A percentile compares a stretch with the other conserved stretches of the same genome.
Conservation (phyloP, 2,113 vertebrate species). For the Dipodomys stephensi region DNA sequence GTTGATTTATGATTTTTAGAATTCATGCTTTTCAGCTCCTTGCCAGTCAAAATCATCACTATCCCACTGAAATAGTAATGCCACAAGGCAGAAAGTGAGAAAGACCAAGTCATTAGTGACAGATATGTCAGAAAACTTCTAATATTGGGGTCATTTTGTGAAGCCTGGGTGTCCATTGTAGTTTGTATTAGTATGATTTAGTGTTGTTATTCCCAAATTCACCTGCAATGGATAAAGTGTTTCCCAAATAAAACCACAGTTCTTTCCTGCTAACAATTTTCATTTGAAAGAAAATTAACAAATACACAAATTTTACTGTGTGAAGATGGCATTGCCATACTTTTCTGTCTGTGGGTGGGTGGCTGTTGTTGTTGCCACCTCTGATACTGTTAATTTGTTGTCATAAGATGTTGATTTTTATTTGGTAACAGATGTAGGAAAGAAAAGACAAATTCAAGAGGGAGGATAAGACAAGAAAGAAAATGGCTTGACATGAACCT, state of each 20-base stretch:
- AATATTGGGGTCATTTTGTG: background rate
- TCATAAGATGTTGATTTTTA: slow-evolving; percentile 44
- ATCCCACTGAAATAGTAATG: background rate
- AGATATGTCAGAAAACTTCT: slow-evolving; percentile 42
- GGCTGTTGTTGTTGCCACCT: background rate
- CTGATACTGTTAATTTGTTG: slow-evolving; percentile 19
- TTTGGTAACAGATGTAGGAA: slow-evolving; percentile 31
- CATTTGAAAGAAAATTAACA: slow-evolving; percentile 40
- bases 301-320: background rate
- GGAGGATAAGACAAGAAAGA: slow-evolving; percentile 58
- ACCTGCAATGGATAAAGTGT: background rate
- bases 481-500: slow-evolving; percentile 46
- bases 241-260: slow-evolving; percentile 54
- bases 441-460: slow-evolving; percentile 41
- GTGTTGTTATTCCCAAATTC: background rate
- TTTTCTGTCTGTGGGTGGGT: background rate
- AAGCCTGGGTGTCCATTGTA: background rate
- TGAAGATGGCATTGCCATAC: slow-evolving; percentile 46
- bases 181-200: background rate
- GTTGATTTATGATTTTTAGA: slow-evolving; percentile 58
- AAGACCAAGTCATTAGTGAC: slow-evolving; percentile 44
- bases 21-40: background rate
- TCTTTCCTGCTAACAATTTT: slow-evolving; percentile 27
- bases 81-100: slow-evolving; percentile 22
- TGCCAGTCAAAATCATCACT: background rate